Base-by-base conservation (phyloP, 2,888 invertebrate genomes). In the Dugesia japonica region DNA sequence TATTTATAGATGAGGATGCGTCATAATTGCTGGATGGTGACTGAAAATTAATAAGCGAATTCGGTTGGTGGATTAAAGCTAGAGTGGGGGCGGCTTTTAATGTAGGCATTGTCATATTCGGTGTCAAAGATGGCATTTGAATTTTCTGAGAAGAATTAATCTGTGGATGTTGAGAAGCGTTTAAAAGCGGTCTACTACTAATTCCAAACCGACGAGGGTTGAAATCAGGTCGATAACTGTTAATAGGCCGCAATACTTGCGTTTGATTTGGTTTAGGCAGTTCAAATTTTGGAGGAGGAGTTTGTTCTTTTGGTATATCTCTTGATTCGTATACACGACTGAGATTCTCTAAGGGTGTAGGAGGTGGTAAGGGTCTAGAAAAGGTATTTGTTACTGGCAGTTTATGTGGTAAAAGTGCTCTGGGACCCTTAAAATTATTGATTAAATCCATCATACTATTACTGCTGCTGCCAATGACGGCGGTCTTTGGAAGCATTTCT, bases 201-300 rank as follows among this genome's bases (percentile, higher is more conserved):
- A 23, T 4, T n/a, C 56, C 56, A n/a, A 56, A 56, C 4, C 23
- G n/a, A 23, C 56, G 56, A 23, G 56, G 56, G 17, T 56, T 56
- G n/a, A 56, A 56, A 56, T 56, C 56, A n/a, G 56, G 56, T 23
- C 56, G n/a, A 23, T 56, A 56, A 56, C 56, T 56, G 17, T 56
- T 56, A n/a, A 56, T 56, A 9, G 56, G 56, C 56, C 56, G 4
- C 23, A 56, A 56, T 20, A 56, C 17, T 4, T 4, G 56, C 4
- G 7, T n/a, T 31, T 31, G 31, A n/a, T 13, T 56, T 56, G 56
- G 56, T n/a, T 56, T 56, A 20, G 56, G 56, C 4, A n/a, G 56
- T n/a, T 56, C 56, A 20, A 56, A 20, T 56, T 56, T 56, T 9
- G 56, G 56, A 56, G 56, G 56, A 4, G 56, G 56, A n/a, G 9